Base-by-base conservation (phyloP, 2,113 vertebrate species). In the Gadus chalcogrammus region DNA sequence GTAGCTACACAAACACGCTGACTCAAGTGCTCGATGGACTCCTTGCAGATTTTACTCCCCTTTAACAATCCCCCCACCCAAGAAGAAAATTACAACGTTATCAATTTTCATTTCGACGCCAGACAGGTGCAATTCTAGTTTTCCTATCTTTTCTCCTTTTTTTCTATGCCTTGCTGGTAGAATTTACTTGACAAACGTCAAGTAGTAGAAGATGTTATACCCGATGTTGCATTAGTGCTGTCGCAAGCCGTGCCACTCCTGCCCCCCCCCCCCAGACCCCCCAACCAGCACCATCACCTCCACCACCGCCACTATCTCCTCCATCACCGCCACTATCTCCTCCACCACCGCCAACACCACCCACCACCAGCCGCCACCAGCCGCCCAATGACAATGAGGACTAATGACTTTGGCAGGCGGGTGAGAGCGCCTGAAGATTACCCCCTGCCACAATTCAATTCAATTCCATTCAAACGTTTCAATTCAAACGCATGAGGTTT, bases 361-460 rank as follows among this genome's bases (percentile, higher is more conserved):
- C 31, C 31, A 35, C 2, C 31, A 6, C 31, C 31, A 35, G n/a
- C 3, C 31, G 6, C 31, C 6, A 35, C 31, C 31, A 35, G 31
- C 31, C 31, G 31, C 6, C 31, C 31, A 74, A 84, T 76, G 79
- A 79, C 85, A 90, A 91, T 84, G 82, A 87, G 83, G 82, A 89
- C 81, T 79, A 86, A 91, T 85, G 79, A 66, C 61, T 80, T 71
- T 74, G 79, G 72, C 72, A 81, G 80, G 69, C 65, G 68, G 78
- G 74, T 80, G 77, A 88, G 86, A 85, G 78, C 85, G 70, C 80
- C 72, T 12, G 58, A 69, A 84, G 81, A 86, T 89, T 82, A 82
- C 77, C 76, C 62, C 18, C 24, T 15, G 64, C 56, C 48, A 64
- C 20, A 20, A 20, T 20, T 20, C 20, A 20, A 20, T 20, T 20